Evolutionary conservation across 2,888 invertebrate species (phyloP).

Genomic region (Mesochorus sp.): DNA sequence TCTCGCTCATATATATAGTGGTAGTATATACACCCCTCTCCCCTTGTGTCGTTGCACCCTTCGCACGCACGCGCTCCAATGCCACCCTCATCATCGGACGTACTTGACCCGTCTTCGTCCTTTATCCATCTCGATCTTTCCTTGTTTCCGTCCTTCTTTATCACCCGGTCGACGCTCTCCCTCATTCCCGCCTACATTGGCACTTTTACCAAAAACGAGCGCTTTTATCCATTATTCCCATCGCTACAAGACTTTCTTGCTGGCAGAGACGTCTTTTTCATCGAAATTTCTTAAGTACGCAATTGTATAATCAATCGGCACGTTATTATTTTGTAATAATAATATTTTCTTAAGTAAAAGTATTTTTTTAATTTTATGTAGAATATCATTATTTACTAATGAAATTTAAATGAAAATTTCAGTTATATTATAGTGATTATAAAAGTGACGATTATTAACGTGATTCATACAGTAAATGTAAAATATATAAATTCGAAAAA

Average conservation of each 20-base stretch:
- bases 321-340: not conserved
- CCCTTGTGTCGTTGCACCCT: conserved; percentile 53
- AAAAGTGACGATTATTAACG: too few relatives aligned
- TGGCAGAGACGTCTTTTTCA: not conserved
- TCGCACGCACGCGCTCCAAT: conserved; percentile 43
- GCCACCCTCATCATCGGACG: conserved; percentile 55
- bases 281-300: not conserved
- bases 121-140: conserved; percentile 56
- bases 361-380: too few relatives aligned
- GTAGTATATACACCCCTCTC: too few relatives aligned
- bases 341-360: too few relatives aligned
- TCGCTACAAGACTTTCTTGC: not conserved
- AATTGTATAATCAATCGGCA: too few relatives aligned
- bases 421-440: too few relatives aligned
- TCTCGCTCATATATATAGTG: conserved; percentile 60
- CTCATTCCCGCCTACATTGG: conserved; percentile 47
- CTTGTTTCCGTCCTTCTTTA: conserved; percentile 24
- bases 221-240: conserved; percentile 42
- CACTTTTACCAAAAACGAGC: conserved; percentile 29
- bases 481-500: too few relatives aligned
- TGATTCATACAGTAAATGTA: too few relatives aligned
- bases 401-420: too few relatives aligned
- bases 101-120: conserved; percentile 54
- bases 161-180: conserved; percentile 12
- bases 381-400: too few relatives aligned